Evolutionary conservation across 2,888 invertebrate genomes (phyloP), one percentile per base, ranked within the genome.

Genomic region (Drosophila paramelanica): DNA sequence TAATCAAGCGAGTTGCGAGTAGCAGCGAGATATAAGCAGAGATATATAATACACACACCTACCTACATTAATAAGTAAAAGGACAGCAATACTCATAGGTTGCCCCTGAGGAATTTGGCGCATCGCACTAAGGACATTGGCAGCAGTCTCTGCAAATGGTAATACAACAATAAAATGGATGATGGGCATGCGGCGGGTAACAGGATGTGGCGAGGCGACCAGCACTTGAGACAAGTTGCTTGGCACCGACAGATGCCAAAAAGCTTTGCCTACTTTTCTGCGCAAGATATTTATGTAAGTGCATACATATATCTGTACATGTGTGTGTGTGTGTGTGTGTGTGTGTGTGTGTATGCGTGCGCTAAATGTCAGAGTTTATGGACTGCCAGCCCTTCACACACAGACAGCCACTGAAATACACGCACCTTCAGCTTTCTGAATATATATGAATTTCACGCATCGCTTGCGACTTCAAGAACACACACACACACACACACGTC

Each of bases 281-380:
- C 69, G 78, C 59, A 39, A 17, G 20, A 33, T 27, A 39, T 53
- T 52, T 67, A 39, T 45, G 39, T 60, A 58, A 72, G 61, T 67
- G 64, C 62, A 42, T 25, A 47, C 62, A 47, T 57, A 56, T 47
- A 36, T 20, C 4, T 47, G 11, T 25, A 6, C 11, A n/a, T 2
- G 41, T 23, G 25, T 49, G 14, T 39, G 7, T 41, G 17, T 38
- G 6, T 2, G 41, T 23, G 25, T 49, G 14, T 39, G 7, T 41
- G 17, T 38, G 6, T 46, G 11, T 60, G 13, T 64, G 65, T 56
- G 50, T 55, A 51, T 71, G 55, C 57, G 52, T 59, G 61, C 53
- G 57, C 65, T 81, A 81, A 85, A 77, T 82, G 78, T 73, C 71
- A 69, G 65, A 75, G 67, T 66, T 80, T 56, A 80, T 78, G 73